Evolutionary conservation across 1,140 invertebrate genomes (phyloP).

Genomic region (Euura saliciscinereae): DNA sequence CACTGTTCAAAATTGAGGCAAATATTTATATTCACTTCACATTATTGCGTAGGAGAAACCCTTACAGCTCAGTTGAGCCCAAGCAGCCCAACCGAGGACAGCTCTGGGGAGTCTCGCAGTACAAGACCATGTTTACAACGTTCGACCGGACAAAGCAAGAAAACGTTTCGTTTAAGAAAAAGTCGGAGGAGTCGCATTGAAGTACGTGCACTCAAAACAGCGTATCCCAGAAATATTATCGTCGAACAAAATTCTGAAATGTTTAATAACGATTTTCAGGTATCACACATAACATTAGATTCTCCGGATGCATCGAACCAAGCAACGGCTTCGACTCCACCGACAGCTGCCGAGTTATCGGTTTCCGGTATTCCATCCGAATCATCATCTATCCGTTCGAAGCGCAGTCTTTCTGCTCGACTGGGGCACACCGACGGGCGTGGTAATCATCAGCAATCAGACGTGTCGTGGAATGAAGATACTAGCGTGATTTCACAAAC

Average conservation of each 20-base stretch:
- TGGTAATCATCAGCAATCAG: slow-evolving; percentile 34
- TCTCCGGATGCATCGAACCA: slow-evolving; percentile 52
- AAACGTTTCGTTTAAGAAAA: slow-evolving; percentile 88
- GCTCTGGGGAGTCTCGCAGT: slow-evolving; percentile 65
- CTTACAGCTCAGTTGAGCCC: slow-evolving; percentile 76
- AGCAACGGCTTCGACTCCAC: slow-evolving; percentile 38
- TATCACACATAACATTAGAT: slow-evolving; percentile 55
- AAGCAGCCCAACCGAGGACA: slow-evolving; percentile 71
- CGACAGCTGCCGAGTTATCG: slow-evolving; percentile 38
- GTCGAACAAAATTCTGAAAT: neutral
- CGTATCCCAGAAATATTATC: slow-evolving; percentile 16
- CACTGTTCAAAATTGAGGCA: neutral
- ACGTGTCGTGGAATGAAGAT: slow-evolving; percentile 78
- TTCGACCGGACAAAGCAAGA: slow-evolving; percentile 91
- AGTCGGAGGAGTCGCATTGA: slow-evolving; percentile 68
- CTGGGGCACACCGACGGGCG: slow-evolving; percentile 36
- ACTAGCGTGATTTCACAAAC: slow-evolving; percentile 69
- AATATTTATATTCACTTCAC: slow-evolving; percentile 10
- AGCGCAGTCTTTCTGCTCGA: slow-evolving; percentile 32
- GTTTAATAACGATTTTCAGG: slow-evolving; percentile 31
- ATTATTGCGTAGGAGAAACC: slow-evolving; percentile 67
- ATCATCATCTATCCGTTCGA: slow-evolving; percentile 39
- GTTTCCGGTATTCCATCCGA: slow-evolving; percentile 43
- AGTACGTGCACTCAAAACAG: slow-evolving; percentile 36
- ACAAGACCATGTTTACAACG: slow-evolving; percentile 84